Evolutionary conservation across 2,113 vertebrate genomes (phyloP).

Genomic region (Podarcis cretensis): DNA sequence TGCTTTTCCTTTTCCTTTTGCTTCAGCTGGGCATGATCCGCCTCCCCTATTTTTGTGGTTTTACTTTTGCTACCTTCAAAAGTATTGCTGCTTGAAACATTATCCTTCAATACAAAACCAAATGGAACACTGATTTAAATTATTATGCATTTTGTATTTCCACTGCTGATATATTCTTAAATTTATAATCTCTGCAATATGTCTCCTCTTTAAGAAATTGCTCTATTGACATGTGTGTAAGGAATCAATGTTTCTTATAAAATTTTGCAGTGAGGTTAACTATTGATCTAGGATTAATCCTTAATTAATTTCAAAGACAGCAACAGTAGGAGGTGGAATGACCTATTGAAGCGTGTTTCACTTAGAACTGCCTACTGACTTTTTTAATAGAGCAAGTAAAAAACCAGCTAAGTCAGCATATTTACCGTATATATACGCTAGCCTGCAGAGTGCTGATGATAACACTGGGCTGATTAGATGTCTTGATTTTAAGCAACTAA

Average conservation of each 20-base stretch:
- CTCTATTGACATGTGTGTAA: not conserved
- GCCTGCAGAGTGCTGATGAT: not conserved
- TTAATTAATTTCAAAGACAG: conserved; percentile 1
- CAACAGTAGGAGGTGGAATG: not conserved
- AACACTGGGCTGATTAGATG: not conserved
- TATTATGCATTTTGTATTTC: not conserved
- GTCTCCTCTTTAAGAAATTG: not conserved
- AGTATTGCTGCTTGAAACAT: not conserved
- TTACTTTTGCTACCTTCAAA: not conserved
- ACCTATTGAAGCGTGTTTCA: conserved; percentile 26
- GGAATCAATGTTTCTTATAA: not conserved
- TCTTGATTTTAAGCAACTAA: not conserved
- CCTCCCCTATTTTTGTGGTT: not conserved
- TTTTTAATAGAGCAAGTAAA: not conserved
- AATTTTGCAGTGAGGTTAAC: not conserved
- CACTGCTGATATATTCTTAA: not conserved
- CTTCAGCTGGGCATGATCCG: not conserved
- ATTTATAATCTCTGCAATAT: not conserved
- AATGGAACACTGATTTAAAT: not conserved
- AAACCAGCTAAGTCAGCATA: not conserved
- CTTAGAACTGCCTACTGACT: not conserved
- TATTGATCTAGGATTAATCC: not conserved
- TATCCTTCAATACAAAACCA: not conserved
- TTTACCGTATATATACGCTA: not conserved
- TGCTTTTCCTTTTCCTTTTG: too few species aligned